Base-by-base conservation (phyloP, 2,113 vertebrate species). In the Aspiorhynchus laticeps region DNA sequence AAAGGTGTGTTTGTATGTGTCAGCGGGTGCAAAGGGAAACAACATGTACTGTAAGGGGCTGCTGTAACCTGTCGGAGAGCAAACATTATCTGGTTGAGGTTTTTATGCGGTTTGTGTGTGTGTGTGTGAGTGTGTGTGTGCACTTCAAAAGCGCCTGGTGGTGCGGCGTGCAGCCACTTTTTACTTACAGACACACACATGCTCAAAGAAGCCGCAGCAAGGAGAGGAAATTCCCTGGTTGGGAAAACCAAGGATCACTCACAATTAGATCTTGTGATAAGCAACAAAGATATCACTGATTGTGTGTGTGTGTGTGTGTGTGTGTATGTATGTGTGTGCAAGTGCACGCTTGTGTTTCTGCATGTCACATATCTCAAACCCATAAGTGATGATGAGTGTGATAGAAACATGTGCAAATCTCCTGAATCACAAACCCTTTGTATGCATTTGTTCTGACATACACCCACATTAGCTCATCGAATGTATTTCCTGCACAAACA, bases 211-310 rank as follows among this genome's bases (percentile, higher is more conserved):
- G 59, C 65, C 51, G 31, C 75, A 84, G 28, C 26, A 26, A 63
- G 17, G 33, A 28, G 65, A 90, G 90, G 87, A 90, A 91, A 91
- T 84, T 90, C 90, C 90, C 88, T 74, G 65, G 75, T 77, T 87
- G 87, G 89, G 86, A 90, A 90, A 90, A n/a, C 65, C 85, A 89
- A 74, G 76, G 86, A 85, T 88, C 69, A 59, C 46, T 87, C 89
- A 88, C 43, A 63, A 86, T 87, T 83, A 89, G 84, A 89, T 89
- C 24, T 56, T 67, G 28, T 83, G 80, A 87, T 80, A 85, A 82
- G 48, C 67, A 17, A 65, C 61, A 88, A 48, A 73, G 59, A 21
- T 69, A 80, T 84, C 24, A 38, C 31, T 77, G 77, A 83, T 41
- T 43, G 33, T 28, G 61, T 79, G 33, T 38, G 48, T 75, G 59